Base-by-base conservation (phyloP, 1,140 invertebrate genomes). In the Olivierus martensii region DNA sequence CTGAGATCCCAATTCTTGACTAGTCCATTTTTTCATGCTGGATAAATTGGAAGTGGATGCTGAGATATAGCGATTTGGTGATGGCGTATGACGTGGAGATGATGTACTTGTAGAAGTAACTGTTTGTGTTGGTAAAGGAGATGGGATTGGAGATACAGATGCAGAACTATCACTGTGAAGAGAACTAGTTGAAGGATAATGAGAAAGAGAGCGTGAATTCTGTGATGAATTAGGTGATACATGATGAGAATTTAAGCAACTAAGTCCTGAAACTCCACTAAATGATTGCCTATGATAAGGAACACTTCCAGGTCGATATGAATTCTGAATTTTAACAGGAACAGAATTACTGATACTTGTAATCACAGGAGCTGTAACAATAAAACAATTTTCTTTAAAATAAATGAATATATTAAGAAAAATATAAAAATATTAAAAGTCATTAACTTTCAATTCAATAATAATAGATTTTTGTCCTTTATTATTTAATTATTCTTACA, bases 121-220 rank as follows among this genome's bases (percentile, higher is more conserved):
- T 6, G 22, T 51, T 36, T 46, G 79, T 52, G 81, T 75, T 2
- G 85, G 84, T 41, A 83, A 84, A 18, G 85, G 84, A 1, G 84
- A 86, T 45, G 73, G 83, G 39, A 84, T 80, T 1, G 84, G 84
- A 37, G 83, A 86, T 42, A 83, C 79, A 50, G 82, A 84, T 59
- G 79, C 86, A 35, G 83, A 87, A 62, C 83, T 86, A 37, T 65
- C 64, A 44, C 83, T 87, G 65, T 88, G 84, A 39, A 90, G 71
- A 38, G 83, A 87, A 35, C 83, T 83, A 43, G 83, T 87, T 5
- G 83, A 87, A 65, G 87, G 84, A 67, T 87, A 86, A 65, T 85
- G 83, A 36, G 82, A 53, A 0, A 59, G 46, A 3, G 49, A 28
- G 3, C 79, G 15, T 43, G 46, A 45, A 37, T 48, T 46, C 11